Conservation (phyloP, 2,113 vertebrate species). For the Saguinus imperator region DNA sequence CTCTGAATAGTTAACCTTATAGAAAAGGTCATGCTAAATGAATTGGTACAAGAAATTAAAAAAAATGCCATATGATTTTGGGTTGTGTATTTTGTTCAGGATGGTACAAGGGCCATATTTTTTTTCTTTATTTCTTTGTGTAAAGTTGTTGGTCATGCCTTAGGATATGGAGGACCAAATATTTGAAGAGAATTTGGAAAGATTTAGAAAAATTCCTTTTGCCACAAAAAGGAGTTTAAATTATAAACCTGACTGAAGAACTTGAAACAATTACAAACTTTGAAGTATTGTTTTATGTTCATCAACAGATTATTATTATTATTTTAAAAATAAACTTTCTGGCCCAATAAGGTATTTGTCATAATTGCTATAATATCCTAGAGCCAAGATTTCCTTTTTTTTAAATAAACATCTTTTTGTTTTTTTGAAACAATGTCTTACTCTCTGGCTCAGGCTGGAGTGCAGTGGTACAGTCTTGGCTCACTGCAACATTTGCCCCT, state of each 20-base stretch:
- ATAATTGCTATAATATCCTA: constrained; percentile 29
- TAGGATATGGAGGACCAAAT: not conserved
- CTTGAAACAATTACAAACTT: not conserved
- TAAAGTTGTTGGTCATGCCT: not conserved
- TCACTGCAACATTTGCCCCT: not conserved
- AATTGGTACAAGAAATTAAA: not conserved
- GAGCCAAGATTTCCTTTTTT: not conserved
- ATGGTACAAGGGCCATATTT: not conserved
- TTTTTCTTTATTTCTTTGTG: not conserved
- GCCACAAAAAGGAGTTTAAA: too few relatives aligned
- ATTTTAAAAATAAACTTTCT: constrained; percentile 58
- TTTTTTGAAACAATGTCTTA: not conserved
- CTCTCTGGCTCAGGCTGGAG: not conserved
- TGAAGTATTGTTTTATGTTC: not conserved
- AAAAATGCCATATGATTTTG: not conserved
- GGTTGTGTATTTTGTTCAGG: not conserved
- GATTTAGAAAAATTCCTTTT: not conserved
- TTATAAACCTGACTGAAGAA: constrained; percentile 5
- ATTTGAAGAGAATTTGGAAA: constrained; percentile 36
- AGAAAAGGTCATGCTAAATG: not conserved
- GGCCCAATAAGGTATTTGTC: not conserved
- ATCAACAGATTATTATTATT: constrained; percentile 20
- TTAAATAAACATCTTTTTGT: too few relatives aligned
- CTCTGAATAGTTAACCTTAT: not conserved
- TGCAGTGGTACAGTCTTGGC: not conserved